A percentile compares a stretch with the other conserved stretches of the same genome.
phyloP scores from a whole-genome alignment of 2,888 invertebrate genomes.

The Macrosoma leucophasiata region DNA sequence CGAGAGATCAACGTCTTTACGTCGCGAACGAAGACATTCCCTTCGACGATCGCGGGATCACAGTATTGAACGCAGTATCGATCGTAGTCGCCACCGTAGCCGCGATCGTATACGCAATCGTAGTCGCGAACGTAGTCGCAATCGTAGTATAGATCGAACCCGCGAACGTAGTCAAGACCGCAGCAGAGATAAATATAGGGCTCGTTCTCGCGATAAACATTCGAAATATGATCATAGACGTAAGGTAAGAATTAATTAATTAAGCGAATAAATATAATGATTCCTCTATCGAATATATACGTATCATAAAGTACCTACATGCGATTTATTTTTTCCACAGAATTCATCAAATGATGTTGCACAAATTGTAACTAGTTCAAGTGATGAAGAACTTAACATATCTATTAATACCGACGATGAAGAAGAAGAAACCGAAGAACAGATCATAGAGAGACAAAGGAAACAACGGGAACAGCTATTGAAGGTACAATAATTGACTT shows the following conservation, averaged over 20 bases:
- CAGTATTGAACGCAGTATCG: too few relatives aligned
- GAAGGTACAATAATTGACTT: constrained; percentile 79
- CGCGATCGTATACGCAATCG: too few relatives aligned
- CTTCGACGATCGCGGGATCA: constrained; percentile 34
- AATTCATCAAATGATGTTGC: constrained; percentile 88
- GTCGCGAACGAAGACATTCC: constrained; percentile 30
- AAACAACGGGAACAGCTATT: constrained; percentile 91
- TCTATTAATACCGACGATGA: constrained; percentile 87
- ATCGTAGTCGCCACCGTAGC: too few relatives aligned
- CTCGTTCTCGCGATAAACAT: constrained; percentile 45
- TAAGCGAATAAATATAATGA: too few relatives aligned
- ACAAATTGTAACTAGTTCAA: constrained; percentile 80
- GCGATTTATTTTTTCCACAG: constrained; percentile 33
- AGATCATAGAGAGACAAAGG: constrained; percentile 91
- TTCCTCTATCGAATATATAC: too few relatives aligned
- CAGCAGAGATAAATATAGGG: constrained; percentile 33
- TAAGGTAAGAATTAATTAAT: too few relatives aligned
- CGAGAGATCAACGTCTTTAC: constrained; percentile 30
- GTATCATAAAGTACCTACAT: too few relatives aligned
- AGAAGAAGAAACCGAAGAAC: constrained; percentile 95
- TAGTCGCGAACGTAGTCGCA: too few relatives aligned
- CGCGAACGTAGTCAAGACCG: too few relatives aligned
- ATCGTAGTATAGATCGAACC: too few relatives aligned
- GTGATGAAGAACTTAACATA: constrained; percentile 82
- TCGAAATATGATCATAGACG: constrained; percentile 37